Conservation (phyloP, 2,113 vertebrate species). For the Uria aalge region DNA sequence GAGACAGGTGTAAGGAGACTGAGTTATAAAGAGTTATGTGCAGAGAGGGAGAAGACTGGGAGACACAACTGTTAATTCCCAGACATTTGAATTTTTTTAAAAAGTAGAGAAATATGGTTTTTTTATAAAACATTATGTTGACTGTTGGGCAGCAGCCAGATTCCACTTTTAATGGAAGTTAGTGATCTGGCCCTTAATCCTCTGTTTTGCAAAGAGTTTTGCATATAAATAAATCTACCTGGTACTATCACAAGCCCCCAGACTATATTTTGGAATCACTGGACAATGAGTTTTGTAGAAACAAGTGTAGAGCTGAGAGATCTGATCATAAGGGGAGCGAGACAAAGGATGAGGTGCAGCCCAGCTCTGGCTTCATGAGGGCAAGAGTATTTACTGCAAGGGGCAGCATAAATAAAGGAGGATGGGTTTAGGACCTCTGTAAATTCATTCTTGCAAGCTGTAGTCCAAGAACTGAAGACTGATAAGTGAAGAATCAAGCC, state of each 20-base stretch:
- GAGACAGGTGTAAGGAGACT: not conserved
- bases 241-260: not conserved
- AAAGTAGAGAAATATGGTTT: not conserved
- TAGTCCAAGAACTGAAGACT: not conserved
- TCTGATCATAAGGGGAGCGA: accelerated
- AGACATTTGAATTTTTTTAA: not conserved
- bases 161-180: not conserved
- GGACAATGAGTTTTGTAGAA: not conserved
- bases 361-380: not conserved
- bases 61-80: not conserved
- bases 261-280: not conserved
- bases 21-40: not conserved
- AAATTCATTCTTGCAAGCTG: not conserved
- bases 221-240: not conserved
- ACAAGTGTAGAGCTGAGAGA: not conserved
- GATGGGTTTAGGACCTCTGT: not conserved
- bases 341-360: not conserved
- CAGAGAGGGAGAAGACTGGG: not conserved
- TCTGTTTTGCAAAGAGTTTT: not conserved
- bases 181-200: not conserved
- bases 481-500: not conserved
- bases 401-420: not conserved
- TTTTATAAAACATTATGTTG: accelerated
- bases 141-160: not conserved
- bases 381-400: not conserved